Percentiles rank a stretch among this genome's conserved stretches.
These are phyloP conservation scores for Zaprionus ornatus DNA, from an alignment of 1,140 invertebrate species.

Conservation along the genomic window DNA sequence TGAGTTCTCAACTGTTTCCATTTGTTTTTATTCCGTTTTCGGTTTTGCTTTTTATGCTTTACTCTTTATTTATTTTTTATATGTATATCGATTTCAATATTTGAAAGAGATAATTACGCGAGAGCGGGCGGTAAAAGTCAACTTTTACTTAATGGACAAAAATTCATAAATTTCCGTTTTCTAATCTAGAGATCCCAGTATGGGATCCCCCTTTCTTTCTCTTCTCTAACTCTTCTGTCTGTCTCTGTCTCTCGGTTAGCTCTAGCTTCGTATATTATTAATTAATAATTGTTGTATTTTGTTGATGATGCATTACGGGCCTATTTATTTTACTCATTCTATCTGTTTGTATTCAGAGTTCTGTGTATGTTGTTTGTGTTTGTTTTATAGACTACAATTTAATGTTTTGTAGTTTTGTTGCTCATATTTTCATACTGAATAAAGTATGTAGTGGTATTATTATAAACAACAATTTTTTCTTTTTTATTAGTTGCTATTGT, in stretches of 20 bases:
- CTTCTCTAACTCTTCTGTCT: background rate
- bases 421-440: constrained; percentile 52
- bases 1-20: constrained; percentile 22
- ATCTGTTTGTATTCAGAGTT: background rate
- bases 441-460: constrained; percentile 36
- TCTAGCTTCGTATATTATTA: constrained; percentile 58
- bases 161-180: constrained; percentile 63
- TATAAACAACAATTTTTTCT: constrained; percentile 54
- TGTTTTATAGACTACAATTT: constrained; percentile 37
- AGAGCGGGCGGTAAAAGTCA: constrained; percentile 47
- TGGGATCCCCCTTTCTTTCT: constrained; percentile 30
- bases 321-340: constrained; percentile 29
- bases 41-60: background rate
- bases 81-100: constrained; percentile 56
- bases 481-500: constrained; percentile 61
- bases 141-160: constrained; percentile 62
- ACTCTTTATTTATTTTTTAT: constrained; percentile 4
- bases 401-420: constrained; percentile 27
- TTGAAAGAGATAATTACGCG: constrained; percentile 69
- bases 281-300: constrained; percentile 44
- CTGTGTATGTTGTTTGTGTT: background rate
- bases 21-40: constrained; percentile 2
- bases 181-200: constrained; percentile 45
- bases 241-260: constrained; percentile 26
- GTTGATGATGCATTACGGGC: constrained; percentile 25